Base-by-base conservation (phyloP, 1,140 invertebrate genomes). In the Lepidurus apus region DNA sequence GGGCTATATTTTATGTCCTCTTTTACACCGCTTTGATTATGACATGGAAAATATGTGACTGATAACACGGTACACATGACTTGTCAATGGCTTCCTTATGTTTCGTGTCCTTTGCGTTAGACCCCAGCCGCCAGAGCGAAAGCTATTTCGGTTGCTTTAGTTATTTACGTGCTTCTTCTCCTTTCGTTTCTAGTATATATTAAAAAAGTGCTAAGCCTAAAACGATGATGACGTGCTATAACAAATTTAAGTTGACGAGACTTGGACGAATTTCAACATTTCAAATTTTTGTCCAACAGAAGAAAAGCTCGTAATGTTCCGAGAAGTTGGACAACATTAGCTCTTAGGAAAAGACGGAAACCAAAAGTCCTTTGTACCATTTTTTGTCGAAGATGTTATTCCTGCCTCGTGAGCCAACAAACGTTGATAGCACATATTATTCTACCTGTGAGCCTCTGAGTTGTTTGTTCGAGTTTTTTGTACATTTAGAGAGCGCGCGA, bases 11-110 rank as follows among this genome's bases (percentile, higher is more conserved):
- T 65, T 65, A 65, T 21, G 53, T 65, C n/a, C 53, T 21, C 53
- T 65, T 65, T 65, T 65, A 65, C 53, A 65, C 53, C 53, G 53
- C 53, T 65, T 65, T 65, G 53, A 65, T 65, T 65, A 65, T 65
- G 13, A 65, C 53, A 65, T 11, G 53, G 53, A 65, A 34, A 65
- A 65, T 65, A 65, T 65, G 53, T 65, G 53, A 21, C 53, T 65
- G 53, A 65, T 65, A 65, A 65, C 53, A 65, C 53, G 53, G 53
- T 65, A 65, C 53, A 65, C 53, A 65, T 65, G 53, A 17, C 9
- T 65, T 65, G 53, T 65, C 53, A 21, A 65, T 65, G 53, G 13
- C 17, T 65, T 65, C 53, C 53, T 65, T 65, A 65, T 65, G 53
- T 65, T 65, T 1, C 53, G 9, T 13, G n/a, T 21, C 53, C 53